Evolutionary conservation across 2,113 vertebrate genomes (phyloP).

Genomic region (Albula glossodonta): DNA sequence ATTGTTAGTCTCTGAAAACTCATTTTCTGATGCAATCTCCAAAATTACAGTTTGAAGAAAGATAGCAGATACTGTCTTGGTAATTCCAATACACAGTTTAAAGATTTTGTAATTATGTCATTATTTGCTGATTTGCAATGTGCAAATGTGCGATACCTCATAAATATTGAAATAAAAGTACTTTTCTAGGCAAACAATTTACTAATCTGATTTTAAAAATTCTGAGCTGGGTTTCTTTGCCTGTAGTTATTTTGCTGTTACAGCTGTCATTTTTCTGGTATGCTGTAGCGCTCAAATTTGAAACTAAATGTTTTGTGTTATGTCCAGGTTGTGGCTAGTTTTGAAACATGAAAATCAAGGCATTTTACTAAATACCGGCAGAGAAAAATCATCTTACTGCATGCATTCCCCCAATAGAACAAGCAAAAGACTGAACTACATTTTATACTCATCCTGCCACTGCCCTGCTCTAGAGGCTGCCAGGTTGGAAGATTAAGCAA

Average conservation of each 20-base stretch:
- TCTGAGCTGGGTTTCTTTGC: background rate
- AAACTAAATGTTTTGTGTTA: background rate
- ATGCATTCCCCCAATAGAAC: background rate
- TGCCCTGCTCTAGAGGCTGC: background rate
- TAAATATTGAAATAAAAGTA: background rate
- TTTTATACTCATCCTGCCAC: background rate
- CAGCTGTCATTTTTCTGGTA: background rate
- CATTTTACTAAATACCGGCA: background rate
- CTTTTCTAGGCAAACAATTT: background rate
- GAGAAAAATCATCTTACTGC: background rate
- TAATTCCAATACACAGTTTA: background rate
- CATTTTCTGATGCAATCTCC: background rate
- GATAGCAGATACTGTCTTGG: background rate
- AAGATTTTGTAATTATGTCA: background rate
- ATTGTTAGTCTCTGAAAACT: background rate
- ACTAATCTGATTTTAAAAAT: background rate
- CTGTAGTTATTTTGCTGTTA: background rate
- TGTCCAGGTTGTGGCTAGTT: background rate
- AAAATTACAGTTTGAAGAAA: background rate
- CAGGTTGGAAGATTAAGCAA: constrained; percentile 6
- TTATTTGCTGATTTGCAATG: background rate
- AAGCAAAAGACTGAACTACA: background rate
- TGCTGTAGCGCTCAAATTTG: background rate
- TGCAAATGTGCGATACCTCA: background rate
- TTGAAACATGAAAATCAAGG: background rate